Evolutionary conservation across 2,113 vertebrate species (phyloP).

Genomic region (Menidia beryllina): DNA sequence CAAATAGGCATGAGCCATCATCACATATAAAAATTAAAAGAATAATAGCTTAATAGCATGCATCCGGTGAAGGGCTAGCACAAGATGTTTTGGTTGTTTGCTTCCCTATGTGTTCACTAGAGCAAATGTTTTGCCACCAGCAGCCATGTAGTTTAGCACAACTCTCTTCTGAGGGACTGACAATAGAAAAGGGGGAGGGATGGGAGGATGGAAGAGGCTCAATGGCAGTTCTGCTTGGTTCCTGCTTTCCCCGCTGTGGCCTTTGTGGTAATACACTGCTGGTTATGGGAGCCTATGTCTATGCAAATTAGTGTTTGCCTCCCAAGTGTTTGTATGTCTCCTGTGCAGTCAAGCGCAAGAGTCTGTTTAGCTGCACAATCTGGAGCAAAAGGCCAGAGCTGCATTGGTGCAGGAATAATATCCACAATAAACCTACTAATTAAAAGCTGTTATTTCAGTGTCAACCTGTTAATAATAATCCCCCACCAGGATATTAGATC

Average conservation of each 20-base stretch:
- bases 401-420: constrained; percentile 24
- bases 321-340: constrained; percentile 47
- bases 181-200: constrained; percentile 24
- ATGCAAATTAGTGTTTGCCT: constrained; percentile 69
- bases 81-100: constrained; percentile 53
- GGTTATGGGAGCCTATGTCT: constrained; percentile 56
- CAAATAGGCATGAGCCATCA: constrained; percentile 49
- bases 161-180: constrained; percentile 36
- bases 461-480: constrained; percentile 31
- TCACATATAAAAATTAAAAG: constrained; percentile 25
- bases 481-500: constrained; percentile 38
- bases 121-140: constrained; percentile 60
- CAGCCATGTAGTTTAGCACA: constrained; percentile 52
- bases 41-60: constrained; percentile 52
- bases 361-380: constrained; percentile 21
- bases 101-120: constrained; percentile 47
- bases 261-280: constrained; percentile 61
- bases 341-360: constrained; percentile 47
- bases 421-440: constrained; percentile 26
- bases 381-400: constrained; percentile 41
- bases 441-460: constrained; percentile 53
- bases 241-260: constrained; percentile 61
- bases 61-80: constrained; percentile 34
- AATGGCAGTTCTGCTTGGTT: constrained; percentile 44
- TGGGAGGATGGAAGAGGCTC: constrained; percentile 11